Evolutionary conservation across 2,797 vertebrate species (phyloP).

Genomic region (Aeoliscus strigatus): DNA sequence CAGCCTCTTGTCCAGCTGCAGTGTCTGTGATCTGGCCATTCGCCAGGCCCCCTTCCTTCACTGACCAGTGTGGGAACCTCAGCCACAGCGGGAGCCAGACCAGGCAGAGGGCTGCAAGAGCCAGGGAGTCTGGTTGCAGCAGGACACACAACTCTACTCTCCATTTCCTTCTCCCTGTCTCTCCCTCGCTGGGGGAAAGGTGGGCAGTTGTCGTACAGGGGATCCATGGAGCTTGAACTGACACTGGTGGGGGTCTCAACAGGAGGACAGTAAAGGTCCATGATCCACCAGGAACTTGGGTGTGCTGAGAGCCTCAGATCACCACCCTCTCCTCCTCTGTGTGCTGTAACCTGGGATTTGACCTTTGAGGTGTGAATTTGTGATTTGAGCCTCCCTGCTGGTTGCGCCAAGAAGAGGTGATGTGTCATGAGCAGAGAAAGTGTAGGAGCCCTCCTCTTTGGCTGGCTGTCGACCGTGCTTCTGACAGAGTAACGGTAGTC

Average conservation of each 20-base stretch:
- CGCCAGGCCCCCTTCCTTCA: slow-evolving; percentile 55
- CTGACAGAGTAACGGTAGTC: slow-evolving; percentile 28
- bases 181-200: slow-evolving; percentile 54
- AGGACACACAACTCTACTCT: slow-evolving; percentile 40
- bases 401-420: slow-evolving; percentile 37
- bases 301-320: slow-evolving; percentile 35
- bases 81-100: slow-evolving; percentile 54
- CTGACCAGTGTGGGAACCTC: slow-evolving; percentile 53
- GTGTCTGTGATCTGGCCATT: slow-evolving; percentile 62
- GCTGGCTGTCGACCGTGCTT: slow-evolving; percentile 37
- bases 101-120: slow-evolving; percentile 36
- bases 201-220: slow-evolving; percentile 64
- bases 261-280: slow-evolving; percentile 63
- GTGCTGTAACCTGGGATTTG: slow-evolving; percentile 42
- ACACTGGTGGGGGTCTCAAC: slow-evolving; percentile 56
- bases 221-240: slow-evolving; percentile 64
- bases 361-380: slow-evolving; percentile 42
- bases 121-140: slow-evolving; percentile 54
- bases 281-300: slow-evolving; percentile 51
- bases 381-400: slow-evolving; percentile 36
- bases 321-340: slow-evolving; percentile 41
- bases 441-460: slow-evolving; percentile 36
- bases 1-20: slow-evolving; percentile 55
- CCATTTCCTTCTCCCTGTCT: slow-evolving; percentile 49
- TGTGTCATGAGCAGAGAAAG: slow-evolving; percentile 31